Percentiles rank a stretch among this genome's conserved stretches.
Evolutionary conservation across 2,888 invertebrate species (phyloP).

Genomic region (Drosophila prostipennis): DNA sequence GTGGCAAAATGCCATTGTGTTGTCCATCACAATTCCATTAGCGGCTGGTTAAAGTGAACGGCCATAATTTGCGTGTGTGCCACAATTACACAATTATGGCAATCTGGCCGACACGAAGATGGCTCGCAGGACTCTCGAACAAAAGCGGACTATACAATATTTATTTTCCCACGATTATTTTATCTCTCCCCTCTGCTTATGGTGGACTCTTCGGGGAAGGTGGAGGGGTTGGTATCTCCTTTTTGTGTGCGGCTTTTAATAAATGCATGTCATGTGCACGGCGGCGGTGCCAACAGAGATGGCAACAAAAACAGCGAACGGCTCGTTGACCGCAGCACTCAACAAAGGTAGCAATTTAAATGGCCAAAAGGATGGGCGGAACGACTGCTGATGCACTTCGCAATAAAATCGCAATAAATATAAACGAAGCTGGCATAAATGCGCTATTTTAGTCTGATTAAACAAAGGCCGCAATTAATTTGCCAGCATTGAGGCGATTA

Average conservation of each 20-base stretch:
- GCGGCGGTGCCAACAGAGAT: conserved; percentile 14
- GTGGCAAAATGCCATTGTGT: background rate
- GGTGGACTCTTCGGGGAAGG: too few species aligned
- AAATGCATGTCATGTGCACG: conserved; percentile 50
- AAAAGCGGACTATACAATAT: conserved; percentile 19
- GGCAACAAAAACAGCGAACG: conserved; percentile 11
- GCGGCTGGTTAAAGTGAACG: conserved; percentile 32
- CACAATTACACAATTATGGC: conserved; percentile 47
- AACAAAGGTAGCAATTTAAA: conserved; percentile 55
- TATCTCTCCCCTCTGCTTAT: too few species aligned
- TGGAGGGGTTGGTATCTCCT: background rate
- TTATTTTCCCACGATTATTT: conserved; percentile 26
- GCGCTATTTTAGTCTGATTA: conserved; percentile 44
- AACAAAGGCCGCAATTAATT: conserved; percentile 73
- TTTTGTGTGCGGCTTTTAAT: conserved; percentile 47
- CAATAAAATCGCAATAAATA: conserved; percentile 57
- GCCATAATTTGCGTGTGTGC: conserved; percentile 25
- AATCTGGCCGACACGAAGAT: conserved; percentile 45
- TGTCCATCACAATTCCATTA: conserved; percentile 32
- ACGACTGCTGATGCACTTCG: conserved; percentile 29
- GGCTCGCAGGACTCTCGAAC: conserved; percentile 12
- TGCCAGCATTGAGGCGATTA: conserved; percentile 52
- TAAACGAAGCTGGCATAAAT: conserved; percentile 58
- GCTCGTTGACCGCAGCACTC: conserved; percentile 38
- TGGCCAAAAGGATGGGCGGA: conserved; percentile 7